phyloP scores from a whole-genome alignment of 2,797 vertebrate species.

The Enoplosus armatus region DNA sequence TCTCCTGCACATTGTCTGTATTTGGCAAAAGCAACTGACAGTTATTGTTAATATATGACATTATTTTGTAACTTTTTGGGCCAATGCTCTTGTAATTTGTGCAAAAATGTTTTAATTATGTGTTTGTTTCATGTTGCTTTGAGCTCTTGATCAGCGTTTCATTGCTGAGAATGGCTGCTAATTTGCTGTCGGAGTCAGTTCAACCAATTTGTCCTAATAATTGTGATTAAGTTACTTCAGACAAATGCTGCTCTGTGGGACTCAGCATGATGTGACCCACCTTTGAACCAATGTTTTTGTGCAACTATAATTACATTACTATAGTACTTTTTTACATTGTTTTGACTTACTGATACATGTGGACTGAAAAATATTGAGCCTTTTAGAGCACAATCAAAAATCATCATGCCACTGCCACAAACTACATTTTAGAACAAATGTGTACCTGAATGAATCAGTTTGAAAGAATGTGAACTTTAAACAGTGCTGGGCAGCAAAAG shows the following conservation, averaged over 20 bases:
- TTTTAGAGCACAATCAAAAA: neutral
- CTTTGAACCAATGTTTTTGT: neutral
- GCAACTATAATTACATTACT: neutral
- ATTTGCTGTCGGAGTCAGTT: constrained; percentile 1
- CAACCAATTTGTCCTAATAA: constrained; percentile 7
- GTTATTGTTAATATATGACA: neutral
- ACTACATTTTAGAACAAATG: neutral
- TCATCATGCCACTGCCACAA: neutral
- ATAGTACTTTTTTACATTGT: neutral
- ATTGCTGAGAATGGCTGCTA: constrained; percentile 6
- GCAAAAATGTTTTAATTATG: neutral
- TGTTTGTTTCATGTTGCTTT: neutral
- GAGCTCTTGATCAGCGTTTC: constrained; percentile 3
- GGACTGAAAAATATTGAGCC: neutral
- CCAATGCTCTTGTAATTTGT: neutral
- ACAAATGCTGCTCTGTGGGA: neutral
- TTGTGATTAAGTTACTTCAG: constrained; percentile 31
- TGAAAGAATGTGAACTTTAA: neutral
- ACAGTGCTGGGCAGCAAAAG: constrained; percentile 12
- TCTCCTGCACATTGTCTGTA: constrained; percentile 12
- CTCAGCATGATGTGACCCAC: constrained; percentile 1
- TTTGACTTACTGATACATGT: neutral
- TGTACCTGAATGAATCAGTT: neutral
- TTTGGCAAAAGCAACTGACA: neutral
- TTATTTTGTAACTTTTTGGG: neutral